A percentile compares a stretch with the other conserved stretches of the same genome.
phyloP scores from a whole-genome alignment of 2,113 vertebrate species.

The Strix aluco region DNA sequence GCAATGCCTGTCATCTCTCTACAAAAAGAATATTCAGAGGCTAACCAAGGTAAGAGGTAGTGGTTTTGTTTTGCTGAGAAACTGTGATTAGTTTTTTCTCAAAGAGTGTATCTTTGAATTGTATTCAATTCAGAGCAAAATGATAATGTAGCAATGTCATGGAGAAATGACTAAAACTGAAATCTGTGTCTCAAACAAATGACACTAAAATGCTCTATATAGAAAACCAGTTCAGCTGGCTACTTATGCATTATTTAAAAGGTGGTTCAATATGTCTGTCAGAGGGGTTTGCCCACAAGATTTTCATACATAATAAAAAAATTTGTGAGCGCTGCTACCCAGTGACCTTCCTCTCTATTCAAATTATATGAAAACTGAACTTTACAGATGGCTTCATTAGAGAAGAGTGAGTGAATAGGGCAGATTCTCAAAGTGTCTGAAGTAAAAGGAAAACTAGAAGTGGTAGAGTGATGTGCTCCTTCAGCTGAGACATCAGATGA shows the following conservation, averaged over 20 bases:
- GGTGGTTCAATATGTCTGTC: background rate
- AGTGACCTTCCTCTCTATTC: background rate
- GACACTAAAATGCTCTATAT: background rate
- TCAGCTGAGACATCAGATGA: background rate
- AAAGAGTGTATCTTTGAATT: background rate
- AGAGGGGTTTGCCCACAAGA: background rate
- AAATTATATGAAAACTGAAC: background rate
- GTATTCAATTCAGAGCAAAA: background rate
- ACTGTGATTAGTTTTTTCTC: background rate
- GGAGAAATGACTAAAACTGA: background rate
- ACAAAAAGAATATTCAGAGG: constrained; percentile 99
- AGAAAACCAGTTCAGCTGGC: background rate
- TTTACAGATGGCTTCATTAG: background rate
- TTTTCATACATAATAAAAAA: background rate
- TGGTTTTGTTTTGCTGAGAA: background rate
- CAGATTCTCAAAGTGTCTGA: background rate
- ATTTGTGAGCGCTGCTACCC: rapidly evolving
- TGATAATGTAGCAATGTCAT: background rate
- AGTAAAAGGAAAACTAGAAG: background rate
- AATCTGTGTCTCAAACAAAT: background rate
- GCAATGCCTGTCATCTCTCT: constrained; percentile 96
- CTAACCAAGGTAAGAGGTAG: constrained; percentile 89
- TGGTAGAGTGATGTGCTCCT: background rate
- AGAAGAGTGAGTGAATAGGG: background rate
- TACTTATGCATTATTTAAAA: background rate